phyloP scores from a whole-genome alignment of 2,797 vertebrate genomes.

The Austrolebias charrua region DNA sequence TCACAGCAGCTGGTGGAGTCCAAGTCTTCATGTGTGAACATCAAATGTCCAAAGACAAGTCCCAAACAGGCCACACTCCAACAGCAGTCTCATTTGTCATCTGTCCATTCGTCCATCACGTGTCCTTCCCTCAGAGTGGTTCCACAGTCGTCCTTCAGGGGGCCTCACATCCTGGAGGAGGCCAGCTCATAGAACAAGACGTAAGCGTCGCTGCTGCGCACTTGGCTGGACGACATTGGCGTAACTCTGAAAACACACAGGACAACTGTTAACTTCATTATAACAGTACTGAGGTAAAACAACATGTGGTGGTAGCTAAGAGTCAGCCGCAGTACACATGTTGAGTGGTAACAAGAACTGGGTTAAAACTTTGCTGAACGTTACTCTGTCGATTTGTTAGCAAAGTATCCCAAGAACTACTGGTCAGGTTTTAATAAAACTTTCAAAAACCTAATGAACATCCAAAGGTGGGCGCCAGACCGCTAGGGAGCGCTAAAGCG shows the following conservation, averaged over 20 bases:
- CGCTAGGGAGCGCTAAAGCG: too few relatives aligned
- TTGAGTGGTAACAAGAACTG: too few relatives aligned
- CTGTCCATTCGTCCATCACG: conserved; percentile 6
- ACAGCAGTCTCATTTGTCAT: conserved; percentile 10
- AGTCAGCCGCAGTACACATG: too few relatives aligned
- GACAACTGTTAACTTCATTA: not conserved
- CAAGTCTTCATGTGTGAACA: conserved; percentile 11
- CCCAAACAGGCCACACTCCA: conserved; percentile 30
- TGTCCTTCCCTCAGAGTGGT: conserved; percentile 11
- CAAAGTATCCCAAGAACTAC: too few relatives aligned
- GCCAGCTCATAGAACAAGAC: conserved; percentile 94
- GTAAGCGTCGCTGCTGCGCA: conserved; percentile 95
- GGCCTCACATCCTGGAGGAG: conserved; percentile 87
- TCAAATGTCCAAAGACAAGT: conserved; percentile 43
- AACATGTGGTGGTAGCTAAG: too few relatives aligned
- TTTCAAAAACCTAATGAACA: too few relatives aligned
- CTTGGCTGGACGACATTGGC: conserved; percentile 94
- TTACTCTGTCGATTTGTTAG: too few relatives aligned
- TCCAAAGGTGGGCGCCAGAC: too few relatives aligned
- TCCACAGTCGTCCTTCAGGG: conserved; percentile 27
- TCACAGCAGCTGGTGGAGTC: conserved; percentile 24
- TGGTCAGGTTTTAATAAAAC: too few relatives aligned
- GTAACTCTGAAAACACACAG: conserved; percentile 82
- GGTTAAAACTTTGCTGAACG: too few relatives aligned
- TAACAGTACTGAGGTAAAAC: too few relatives aligned